A percentile compares a stretch with the other conserved stretches of the same genome.
Evolutionary conservation across 2,113 vertebrate species (phyloP).

Genomic region (Ardeotis arabs): DNA sequence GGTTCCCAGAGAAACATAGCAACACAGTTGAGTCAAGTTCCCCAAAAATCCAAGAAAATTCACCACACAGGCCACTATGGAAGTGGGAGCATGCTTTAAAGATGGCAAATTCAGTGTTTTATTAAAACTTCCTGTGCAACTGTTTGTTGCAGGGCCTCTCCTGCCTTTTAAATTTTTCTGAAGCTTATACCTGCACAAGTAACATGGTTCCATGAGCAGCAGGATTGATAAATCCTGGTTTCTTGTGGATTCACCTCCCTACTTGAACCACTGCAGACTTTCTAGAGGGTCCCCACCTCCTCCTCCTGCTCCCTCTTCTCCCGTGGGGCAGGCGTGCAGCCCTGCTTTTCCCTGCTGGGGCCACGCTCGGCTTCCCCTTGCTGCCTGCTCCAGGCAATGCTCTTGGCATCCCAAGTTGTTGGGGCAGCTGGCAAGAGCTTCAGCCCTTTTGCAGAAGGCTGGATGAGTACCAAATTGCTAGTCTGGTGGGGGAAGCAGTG

Average conservation of each 20-base stretch:
- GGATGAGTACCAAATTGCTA: background rate
- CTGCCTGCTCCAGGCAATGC: background rate
- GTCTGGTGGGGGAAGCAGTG: background rate
- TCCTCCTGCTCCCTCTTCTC: background rate
- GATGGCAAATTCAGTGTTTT: background rate
- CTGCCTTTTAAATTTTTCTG: background rate
- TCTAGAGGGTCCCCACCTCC: background rate
- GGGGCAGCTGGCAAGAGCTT: background rate
- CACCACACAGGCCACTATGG: background rate
- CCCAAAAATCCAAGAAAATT: background rate
- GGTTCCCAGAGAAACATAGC: background rate
- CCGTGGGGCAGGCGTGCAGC: rapidly evolving
- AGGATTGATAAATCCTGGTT: background rate
- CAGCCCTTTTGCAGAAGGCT: background rate
- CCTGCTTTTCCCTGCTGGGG: background rate
- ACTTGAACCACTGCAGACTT: background rate
- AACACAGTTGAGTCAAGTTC: background rate
- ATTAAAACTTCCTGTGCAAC: background rate
- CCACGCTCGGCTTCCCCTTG: background rate
- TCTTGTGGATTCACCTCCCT: background rate
- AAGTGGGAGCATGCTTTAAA: background rate
- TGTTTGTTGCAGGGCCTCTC: background rate
- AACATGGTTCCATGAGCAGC: background rate
- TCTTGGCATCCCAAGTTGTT: rapidly evolving
- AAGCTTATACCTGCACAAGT: background rate